These are phyloP conservation scores for Rhombomys opimus DNA, from an alignment of 2,113 vertebrate species.

Conservation along the genomic window DNA sequence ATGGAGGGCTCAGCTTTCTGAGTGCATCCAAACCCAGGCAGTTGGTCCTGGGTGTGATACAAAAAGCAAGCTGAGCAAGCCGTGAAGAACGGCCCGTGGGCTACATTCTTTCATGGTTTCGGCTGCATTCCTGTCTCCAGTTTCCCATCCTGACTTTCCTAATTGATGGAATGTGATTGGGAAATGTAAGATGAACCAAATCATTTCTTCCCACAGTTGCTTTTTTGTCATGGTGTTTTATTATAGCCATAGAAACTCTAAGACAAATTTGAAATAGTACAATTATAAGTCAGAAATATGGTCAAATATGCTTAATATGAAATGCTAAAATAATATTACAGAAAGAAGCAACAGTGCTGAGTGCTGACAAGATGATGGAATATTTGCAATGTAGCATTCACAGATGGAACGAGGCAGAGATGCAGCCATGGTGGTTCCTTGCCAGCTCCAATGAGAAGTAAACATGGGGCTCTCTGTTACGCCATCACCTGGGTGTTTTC, in stretches of 20 bases:
- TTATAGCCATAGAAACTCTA: background rate
- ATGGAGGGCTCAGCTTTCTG: background rate
- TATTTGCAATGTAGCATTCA: background rate
- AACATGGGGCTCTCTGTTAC: background rate
- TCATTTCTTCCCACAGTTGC: background rate
- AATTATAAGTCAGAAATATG: background rate
- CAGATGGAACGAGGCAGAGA: background rate
- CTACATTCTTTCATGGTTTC: background rate
- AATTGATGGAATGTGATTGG: background rate
- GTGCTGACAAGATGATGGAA: background rate
- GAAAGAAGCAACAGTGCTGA: background rate
- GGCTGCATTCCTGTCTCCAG: background rate
- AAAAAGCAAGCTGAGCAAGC: background rate
- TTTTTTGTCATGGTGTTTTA: background rate
- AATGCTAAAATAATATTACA: background rate
- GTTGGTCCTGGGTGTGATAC: background rate
- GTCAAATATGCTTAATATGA: background rate
- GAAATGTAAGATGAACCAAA: background rate
- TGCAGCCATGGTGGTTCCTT: background rate
- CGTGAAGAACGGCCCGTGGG: background rate
- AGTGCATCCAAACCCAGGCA: background rate
- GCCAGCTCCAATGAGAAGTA: background rate
- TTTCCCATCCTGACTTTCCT: background rate
- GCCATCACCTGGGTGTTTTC: background rate
- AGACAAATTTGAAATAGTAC: background rate